phyloP scores from a whole-genome alignment of 2,888 invertebrate genomes.

The Calliphora vomitoria region DNA sequence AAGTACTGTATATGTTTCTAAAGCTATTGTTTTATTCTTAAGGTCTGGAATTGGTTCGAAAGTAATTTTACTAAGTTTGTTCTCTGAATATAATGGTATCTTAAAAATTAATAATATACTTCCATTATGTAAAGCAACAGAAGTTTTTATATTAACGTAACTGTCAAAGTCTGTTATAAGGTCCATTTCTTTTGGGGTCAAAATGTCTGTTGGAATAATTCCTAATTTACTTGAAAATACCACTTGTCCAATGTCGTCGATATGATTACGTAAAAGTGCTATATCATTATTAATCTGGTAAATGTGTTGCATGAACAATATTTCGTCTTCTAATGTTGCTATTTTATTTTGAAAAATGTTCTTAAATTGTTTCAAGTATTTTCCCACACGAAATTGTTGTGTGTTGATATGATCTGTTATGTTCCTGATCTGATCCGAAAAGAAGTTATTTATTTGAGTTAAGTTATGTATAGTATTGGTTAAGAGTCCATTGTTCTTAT shows the following conservation, averaged over 20 bases:
- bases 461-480: conserved; percentile 9
- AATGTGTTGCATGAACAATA: no score
- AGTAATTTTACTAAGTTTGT: conserved; percentile 34
- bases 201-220: no score
- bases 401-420: conserved; percentile 24
- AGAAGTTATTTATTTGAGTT: conserved; percentile 6
- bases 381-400: no score
- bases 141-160: conserved; percentile 56
- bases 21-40: conserved; percentile 44
- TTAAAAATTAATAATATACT: conserved; percentile 54
- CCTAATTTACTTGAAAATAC: no score
- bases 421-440: conserved; percentile 1
- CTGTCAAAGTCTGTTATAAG: conserved; percentile 70
- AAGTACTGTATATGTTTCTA: no score
- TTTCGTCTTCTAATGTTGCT: no score
- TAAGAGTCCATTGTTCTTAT: not conserved
- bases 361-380: no score
- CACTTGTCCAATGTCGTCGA: no score
- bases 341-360: no score
- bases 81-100: conserved; percentile 43
- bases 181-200: no score
- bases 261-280: no score
- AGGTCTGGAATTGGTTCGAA: conserved; percentile 58
- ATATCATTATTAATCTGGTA: no score
- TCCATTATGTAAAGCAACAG: conserved; percentile 52